A percentile compares a stretch with the other conserved stretches of the same genome.
Evolutionary conservation across 2,113 vertebrate species (phyloP).

Genomic region (Garra rufa): DNA sequence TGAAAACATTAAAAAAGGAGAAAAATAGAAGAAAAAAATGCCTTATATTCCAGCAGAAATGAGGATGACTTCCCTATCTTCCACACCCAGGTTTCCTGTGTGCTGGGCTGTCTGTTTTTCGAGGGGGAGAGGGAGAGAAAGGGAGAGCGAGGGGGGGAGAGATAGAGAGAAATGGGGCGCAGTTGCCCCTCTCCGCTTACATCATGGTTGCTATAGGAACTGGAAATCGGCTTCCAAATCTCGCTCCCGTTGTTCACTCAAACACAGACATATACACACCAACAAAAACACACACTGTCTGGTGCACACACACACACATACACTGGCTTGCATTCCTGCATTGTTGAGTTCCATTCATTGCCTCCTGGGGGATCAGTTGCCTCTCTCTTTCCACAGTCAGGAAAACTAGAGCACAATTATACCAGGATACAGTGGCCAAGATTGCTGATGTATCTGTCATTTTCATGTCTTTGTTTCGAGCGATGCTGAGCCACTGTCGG

Average conservation of each 20-base stretch:
- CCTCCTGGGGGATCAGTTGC: conserved; percentile 28
- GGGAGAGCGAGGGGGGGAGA: conserved; percentile 25
- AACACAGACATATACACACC: conserved; percentile 48
- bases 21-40: conserved; percentile 22
- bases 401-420: conserved; percentile 25
- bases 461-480: conserved; percentile 34
- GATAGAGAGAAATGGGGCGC: conserved; percentile 49
- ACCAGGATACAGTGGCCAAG: neutral
- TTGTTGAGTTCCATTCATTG: conserved; percentile 42
- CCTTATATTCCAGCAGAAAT: conserved; percentile 51
- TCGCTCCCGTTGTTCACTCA: conserved; percentile 48
- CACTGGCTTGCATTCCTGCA: conserved; percentile 49
- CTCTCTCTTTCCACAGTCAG: conserved; percentile 26
- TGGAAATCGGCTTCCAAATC: conserved; percentile 62
- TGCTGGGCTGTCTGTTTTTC: conserved; percentile 54
- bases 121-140: conserved; percentile 54
- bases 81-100: conserved; percentile 51
- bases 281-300: conserved; percentile 39
- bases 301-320: conserved; percentile 27
- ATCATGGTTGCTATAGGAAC: conserved; percentile 67
- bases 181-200: conserved; percentile 62
- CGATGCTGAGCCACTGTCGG: neutral
- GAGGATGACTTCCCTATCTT: conserved; percentile 52
- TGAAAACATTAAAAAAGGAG: conserved; percentile 19
- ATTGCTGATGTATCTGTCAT: conserved; percentile 15